phyloP scores from a whole-genome alignment of 2,797 vertebrate species.

The Decapterus maruadsi region DNA sequence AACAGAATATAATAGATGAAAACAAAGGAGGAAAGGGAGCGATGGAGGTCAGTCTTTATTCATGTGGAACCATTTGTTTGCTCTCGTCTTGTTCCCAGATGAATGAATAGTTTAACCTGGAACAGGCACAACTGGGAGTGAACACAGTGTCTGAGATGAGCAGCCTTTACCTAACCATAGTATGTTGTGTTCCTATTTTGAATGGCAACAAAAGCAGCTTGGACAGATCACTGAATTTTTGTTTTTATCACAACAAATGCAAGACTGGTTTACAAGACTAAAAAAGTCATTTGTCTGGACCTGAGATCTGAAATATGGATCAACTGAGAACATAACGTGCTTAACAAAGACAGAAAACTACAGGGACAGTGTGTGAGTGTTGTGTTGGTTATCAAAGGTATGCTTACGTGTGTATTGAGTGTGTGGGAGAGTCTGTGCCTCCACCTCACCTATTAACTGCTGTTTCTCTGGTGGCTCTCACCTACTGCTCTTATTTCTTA shows the following conservation, averaged over 20 bases:
- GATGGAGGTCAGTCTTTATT: not conserved
- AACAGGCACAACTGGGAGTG: not conserved
- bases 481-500: slow-evolving; percentile 45
- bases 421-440: slow-evolving; percentile 52
- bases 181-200: not conserved
- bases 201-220: slow-evolving; percentile 1
- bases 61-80: not conserved
- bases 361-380: slow-evolving; percentile 26
- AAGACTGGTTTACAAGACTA: slow-evolving; percentile 1
- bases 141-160: not conserved
- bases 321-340: slow-evolving; percentile 38
- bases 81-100: not conserved
- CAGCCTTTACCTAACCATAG: not conserved
- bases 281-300: not conserved
- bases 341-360: slow-evolving; percentile 17
- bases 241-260: not conserved
- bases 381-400: slow-evolving; percentile 37
- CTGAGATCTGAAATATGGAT: slow-evolving; percentile 28
- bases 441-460: slow-evolving; percentile 53
- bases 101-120: slow-evolving; percentile 6
- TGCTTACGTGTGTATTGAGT: slow-evolving; percentile 25
- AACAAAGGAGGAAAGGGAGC: not conserved
- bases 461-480: slow-evolving; percentile 51
- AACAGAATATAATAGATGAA: not conserved
- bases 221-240: not conserved